Percentiles rank a stretch among this genome's conserved stretches.
These are phyloP conservation scores for Saturnia japonica DNA, from an alignment of 2,888 invertebrate genomes.

Conservation along the genomic window DNA sequence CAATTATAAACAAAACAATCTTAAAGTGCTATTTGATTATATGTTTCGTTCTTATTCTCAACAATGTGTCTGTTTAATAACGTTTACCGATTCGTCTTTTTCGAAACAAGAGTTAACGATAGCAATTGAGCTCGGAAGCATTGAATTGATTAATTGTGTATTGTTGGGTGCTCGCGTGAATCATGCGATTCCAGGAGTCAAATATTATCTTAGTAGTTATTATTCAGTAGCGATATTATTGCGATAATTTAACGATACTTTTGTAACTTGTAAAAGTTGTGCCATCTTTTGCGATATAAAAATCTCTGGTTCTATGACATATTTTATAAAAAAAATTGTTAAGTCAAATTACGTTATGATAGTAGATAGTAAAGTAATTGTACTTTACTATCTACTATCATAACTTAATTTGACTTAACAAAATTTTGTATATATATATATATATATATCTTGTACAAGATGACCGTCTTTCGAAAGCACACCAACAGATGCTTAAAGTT, in stretches of 20 bases:
- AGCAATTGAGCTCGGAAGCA: constrained; percentile 25
- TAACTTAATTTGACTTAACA: no score
- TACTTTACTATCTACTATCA: no score
- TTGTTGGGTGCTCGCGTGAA: constrained; percentile 46
- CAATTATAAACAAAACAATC: background rate
- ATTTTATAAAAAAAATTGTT: no score
- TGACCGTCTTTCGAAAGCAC: no score
- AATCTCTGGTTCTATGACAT: no score
- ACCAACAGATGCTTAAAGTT: no score
- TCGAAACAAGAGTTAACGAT: constrained; percentile 32
- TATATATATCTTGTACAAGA: no score
- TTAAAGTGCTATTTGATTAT: background rate
- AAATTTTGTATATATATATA: no score
- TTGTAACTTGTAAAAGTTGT: no score
- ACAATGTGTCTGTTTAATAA: background rate
- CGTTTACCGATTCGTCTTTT: background rate
- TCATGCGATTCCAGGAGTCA: constrained; percentile 52
- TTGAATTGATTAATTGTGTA: constrained; percentile 37
- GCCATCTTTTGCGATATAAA: no score
- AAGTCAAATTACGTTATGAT: no score
- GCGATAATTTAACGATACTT: background rate
- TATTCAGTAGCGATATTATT: constrained; percentile 30
- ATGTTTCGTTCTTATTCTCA: background rate
- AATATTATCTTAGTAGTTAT: constrained; percentile 58
- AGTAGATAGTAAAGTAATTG: no score